phyloP scores from a whole-genome alignment of 2,888 invertebrate genomes.

The Sesia bembeciformis region DNA sequence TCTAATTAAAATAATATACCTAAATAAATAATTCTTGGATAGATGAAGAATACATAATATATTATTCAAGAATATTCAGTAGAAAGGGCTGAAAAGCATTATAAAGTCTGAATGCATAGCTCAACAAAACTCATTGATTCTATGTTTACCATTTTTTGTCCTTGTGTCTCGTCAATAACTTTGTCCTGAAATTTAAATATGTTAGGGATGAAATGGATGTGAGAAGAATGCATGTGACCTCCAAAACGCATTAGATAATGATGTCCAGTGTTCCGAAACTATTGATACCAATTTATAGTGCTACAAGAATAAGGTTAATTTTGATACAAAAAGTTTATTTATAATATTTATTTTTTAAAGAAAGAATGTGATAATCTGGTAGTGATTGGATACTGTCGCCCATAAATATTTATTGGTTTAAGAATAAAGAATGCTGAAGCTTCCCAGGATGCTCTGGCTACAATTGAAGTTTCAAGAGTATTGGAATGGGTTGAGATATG shows the following conservation, averaged over 20 bases:
- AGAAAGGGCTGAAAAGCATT: not conserved
- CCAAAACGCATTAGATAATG: not conserved
- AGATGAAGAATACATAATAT: not conserved
- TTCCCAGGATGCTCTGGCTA: too few species aligned
- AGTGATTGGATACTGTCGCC: too few species aligned
- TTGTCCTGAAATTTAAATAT: slow-evolving; percentile 85
- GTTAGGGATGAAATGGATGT: slow-evolving; percentile 66
- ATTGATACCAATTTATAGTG: not conserved
- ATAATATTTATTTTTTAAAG: too few species aligned
- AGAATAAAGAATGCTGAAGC: too few species aligned
- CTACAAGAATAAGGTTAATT: too few species aligned
- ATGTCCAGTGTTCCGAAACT: not conserved
- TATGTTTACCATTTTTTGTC: slow-evolving; percentile 86
- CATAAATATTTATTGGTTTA: too few species aligned
- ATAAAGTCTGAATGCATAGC: not conserved
- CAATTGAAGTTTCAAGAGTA: too few species aligned
- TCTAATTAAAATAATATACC: too few species aligned
- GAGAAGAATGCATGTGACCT: not conserved
- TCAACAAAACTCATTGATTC: slow-evolving; percentile 14
- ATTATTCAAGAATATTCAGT: not conserved
- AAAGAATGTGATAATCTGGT: too few species aligned
- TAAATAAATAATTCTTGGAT: too few species aligned
- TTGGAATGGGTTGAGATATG: too few species aligned
- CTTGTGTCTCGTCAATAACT: slow-evolving; percentile 88
- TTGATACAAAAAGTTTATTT: too few species aligned